Evolutionary conservation across 2,888 invertebrate genomes (phyloP).

Genomic region (Clitarchus hookeri): DNA sequence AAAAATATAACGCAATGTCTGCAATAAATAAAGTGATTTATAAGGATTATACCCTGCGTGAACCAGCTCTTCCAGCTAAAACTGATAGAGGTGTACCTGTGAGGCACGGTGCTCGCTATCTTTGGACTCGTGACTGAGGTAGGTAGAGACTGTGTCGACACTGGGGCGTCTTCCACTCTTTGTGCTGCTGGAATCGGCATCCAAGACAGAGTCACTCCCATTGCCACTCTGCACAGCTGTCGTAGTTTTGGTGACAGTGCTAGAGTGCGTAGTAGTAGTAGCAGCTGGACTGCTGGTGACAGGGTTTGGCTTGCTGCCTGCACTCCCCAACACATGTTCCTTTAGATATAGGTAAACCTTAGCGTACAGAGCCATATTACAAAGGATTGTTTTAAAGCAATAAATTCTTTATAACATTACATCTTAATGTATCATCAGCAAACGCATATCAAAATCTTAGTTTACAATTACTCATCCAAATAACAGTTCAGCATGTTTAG

Average conservation of each 20-base stretch:
- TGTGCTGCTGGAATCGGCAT: constrained; percentile 72
- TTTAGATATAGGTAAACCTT: too few species aligned
- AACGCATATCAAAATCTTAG: not conserved
- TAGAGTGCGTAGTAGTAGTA: not conserved
- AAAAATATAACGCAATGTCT: too few species aligned
- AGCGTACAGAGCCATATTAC: too few species aligned
- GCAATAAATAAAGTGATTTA: not conserved
- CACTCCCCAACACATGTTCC: not conserved
- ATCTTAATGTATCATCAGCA: not conserved
- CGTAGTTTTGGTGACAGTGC: constrained; percentile 22
- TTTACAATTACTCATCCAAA: too few species aligned
- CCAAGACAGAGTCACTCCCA: constrained; percentile 56
- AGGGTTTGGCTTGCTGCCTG: constrained; percentile 3
- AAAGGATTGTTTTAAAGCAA: too few species aligned
- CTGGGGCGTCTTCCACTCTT: constrained; percentile 80
- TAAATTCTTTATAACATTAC: too few species aligned
- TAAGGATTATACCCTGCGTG: constrained; percentile 25
- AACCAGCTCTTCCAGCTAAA: not conserved
- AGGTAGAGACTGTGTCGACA: constrained; percentile 86
- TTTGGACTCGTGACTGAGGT: constrained; percentile 70
- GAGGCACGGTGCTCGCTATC: constrained; percentile 65
- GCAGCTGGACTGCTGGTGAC: not conserved
- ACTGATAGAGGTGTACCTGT: constrained; percentile 43
- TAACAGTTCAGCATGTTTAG: too few species aligned
- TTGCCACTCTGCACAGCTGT: not conserved